A percentile compares a stretch with the other conserved stretches of the same genome.
phyloP scores from a whole-genome alignment of 2,888 invertebrate species.

The Xylophagus ater region DNA sequence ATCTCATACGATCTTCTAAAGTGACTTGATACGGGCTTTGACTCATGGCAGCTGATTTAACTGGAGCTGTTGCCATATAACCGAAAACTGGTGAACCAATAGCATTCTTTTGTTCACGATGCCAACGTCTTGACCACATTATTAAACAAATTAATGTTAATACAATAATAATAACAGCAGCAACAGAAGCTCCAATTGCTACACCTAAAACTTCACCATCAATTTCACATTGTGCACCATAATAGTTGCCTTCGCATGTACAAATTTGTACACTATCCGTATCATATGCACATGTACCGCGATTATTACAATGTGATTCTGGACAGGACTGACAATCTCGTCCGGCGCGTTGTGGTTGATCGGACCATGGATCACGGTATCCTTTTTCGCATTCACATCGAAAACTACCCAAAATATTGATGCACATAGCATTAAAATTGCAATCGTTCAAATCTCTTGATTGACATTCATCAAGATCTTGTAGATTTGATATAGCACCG shows the following conservation, averaged over 20 bases:
- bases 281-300: constrained; percentile 71
- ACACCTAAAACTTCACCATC: constrained; percentile 88
- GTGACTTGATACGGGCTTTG: constrained; percentile 66
- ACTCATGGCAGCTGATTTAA: constrained; percentile 56
- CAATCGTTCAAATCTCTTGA: constrained; percentile 76
- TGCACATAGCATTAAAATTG: constrained; percentile 62
- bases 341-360: constrained; percentile 56
- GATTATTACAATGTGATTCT: constrained; percentile 65
- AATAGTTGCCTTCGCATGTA: constrained; percentile 76
- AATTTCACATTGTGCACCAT: constrained; percentile 78
- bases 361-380: constrained; percentile 61
- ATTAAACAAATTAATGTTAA: constrained; percentile 75
- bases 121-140: constrained; percentile 91
- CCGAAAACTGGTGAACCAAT: constrained; percentile 76
- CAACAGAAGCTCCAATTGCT: constrained; percentile 80
- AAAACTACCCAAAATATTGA: constrained; percentile 69
- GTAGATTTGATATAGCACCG: constrained; percentile 62
- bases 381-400: constrained; percentile 61
- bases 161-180: constrained; percentile 79
- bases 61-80: constrained; percentile 67
- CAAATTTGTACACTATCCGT: constrained; percentile 43
- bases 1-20: constrained; percentile 67
- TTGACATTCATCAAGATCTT: constrained; percentile 79
- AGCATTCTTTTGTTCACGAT: constrained; percentile 70
- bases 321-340: constrained; percentile 69